Conservation (phyloP, 2,797 vertebrate species). For the Sebastes diaconus region DNA sequence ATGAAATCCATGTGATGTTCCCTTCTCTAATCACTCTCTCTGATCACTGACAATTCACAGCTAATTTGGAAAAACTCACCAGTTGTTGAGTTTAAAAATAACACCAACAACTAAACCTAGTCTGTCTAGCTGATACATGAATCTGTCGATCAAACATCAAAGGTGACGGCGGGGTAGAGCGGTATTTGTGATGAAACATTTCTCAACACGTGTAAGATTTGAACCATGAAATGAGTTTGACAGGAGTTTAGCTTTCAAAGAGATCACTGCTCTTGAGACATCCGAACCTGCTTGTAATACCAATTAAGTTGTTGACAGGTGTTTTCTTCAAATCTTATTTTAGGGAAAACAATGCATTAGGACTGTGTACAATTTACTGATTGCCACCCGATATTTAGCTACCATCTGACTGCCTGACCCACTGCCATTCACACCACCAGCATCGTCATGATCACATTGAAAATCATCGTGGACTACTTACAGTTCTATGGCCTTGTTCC, state of each 20-base stretch:
- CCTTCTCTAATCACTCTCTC: not conserved
- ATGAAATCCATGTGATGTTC: not conserved
- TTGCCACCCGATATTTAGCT: not conserved
- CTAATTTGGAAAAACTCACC: not conserved
- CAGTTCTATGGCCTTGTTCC: constrained; percentile 99
- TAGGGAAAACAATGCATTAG: not conserved
- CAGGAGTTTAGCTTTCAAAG: not conserved
- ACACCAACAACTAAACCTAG: not conserved
- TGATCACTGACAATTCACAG: not conserved
- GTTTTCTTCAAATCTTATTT: not conserved
- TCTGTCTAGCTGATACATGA: not conserved
- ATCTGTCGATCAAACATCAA: not conserved
- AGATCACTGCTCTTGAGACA: not conserved
- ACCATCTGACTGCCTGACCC: not conserved
- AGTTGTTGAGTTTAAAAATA: not conserved
- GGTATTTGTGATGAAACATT: not conserved
- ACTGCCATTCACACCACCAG: not conserved
- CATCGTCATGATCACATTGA: not conserved
- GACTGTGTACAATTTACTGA: no score
- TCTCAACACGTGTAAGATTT: not conserved
- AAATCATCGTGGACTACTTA: constrained; percentile 75
- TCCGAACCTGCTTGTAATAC: not conserved
- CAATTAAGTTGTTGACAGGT: not conserved
- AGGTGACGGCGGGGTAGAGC: no score
- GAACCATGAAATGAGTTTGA: not conserved